Evolutionary conservation across 2,113 vertebrate species (phyloP).

Genomic region (Gasterosteus nipponicus): DNA sequence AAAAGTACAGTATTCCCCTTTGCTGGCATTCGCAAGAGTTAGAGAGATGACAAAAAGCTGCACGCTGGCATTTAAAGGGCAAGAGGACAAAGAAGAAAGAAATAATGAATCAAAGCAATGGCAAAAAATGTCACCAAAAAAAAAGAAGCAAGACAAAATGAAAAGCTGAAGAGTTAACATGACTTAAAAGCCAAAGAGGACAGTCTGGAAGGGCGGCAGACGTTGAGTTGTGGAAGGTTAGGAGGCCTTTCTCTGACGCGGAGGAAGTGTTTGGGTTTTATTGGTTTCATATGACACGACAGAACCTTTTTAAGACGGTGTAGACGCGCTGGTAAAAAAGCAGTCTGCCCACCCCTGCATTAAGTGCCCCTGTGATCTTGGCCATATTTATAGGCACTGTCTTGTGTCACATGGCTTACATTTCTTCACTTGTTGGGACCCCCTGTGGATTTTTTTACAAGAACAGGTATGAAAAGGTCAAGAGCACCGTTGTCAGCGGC

Average conservation of each 20-base stretch:
- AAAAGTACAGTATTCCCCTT: slow-evolving; percentile 36
- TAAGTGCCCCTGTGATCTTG: slow-evolving; percentile 84
- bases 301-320: slow-evolving; percentile 84
- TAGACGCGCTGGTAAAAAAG: slow-evolving; percentile 83
- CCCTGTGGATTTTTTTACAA: slow-evolving; percentile 83
- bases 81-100: slow-evolving; percentile 14
- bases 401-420: slow-evolving; percentile 86
- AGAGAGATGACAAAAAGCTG: not conserved
- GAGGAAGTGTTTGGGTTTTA: slow-evolving; percentile 83
- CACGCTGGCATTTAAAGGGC: slow-evolving; percentile 1
- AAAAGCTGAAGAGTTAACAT: slow-evolving; percentile 34
- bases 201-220: slow-evolving; percentile 44
- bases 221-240: slow-evolving; percentile 61
- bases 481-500: slow-evolving; percentile 58
- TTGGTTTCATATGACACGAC: slow-evolving; percentile 85
- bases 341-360: slow-evolving; percentile 78
- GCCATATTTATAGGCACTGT: slow-evolving; percentile 85
- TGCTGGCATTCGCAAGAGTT: slow-evolving; percentile 16
- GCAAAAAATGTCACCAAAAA: slow-evolving; percentile 29
- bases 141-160: slow-evolving; percentile 7
- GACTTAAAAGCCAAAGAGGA: slow-evolving; percentile 35
- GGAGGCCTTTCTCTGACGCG: slow-evolving; percentile 60
- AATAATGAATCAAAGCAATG: slow-evolving; percentile 25
- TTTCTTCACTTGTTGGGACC: slow-evolving; percentile 82
- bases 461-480: slow-evolving; percentile 81